phyloP scores from a whole-genome alignment of 2,113 vertebrate species.

The Melanerpes formicivorus region DNA sequence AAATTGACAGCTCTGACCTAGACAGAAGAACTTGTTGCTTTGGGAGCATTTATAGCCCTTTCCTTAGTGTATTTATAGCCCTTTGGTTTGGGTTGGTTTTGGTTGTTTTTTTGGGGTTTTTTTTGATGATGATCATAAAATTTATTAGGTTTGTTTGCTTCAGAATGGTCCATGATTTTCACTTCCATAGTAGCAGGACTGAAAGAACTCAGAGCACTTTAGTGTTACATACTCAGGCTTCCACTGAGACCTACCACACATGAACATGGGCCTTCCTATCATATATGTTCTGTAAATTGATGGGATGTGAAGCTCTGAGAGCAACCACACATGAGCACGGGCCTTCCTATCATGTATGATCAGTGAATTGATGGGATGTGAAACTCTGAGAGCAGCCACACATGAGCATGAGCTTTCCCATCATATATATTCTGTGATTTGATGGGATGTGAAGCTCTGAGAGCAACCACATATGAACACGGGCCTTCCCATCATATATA shows the following conservation, averaged over 20 bases:
- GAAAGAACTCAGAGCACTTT: not conserved
- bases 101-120: not conserved
- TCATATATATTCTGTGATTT: not conserved
- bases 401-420: accelerated
- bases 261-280: not conserved
- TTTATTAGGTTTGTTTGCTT: not conserved
- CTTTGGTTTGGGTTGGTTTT: not conserved
- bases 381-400: not conserved
- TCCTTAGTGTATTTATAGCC: not conserved
- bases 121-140: not conserved
- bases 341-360: not conserved
- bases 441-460: not conserved
- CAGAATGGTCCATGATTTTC: not conserved
- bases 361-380: not conserved
- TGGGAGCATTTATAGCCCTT: not conserved
- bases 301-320: not conserved
- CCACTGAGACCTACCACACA: accelerated
- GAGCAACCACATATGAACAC: accelerated
- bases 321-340: accelerated
- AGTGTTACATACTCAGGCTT: not conserved
- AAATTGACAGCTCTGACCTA: not conserved
- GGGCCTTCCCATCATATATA: not conserved
- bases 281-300: not conserved
- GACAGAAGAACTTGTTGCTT: not conserved
- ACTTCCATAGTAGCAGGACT: not conserved